Evolutionary conservation across 2,113 vertebrate species (phyloP), one percentile per base, ranked within the genome.

Genomic region (Rallus limicola): DNA sequence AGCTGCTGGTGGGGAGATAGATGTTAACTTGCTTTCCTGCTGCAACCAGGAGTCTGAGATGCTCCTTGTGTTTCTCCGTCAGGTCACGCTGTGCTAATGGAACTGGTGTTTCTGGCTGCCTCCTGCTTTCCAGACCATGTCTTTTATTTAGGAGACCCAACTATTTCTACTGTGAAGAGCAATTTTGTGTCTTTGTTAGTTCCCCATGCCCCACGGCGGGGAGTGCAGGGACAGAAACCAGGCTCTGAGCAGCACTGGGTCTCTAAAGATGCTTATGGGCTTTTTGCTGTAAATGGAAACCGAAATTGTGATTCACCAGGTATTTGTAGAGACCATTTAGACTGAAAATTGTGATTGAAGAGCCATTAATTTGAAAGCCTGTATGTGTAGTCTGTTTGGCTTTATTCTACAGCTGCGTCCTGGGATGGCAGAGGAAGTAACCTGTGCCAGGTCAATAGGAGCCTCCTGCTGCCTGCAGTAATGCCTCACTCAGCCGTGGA

Each of bases 171-270:
- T 50, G 55, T 71, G 17, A 50, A 10, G 23, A 31, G 44, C 56
- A 65, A 0, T 34, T 9, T 20, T 13, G 50, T 44, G 64, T 33
- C 59, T 65, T 42, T 36, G 3, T 69, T 52, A 0, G 0, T 72
- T 69, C 16, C 58, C 64, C 3, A 0, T 0, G 5, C 6, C 8
- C 18, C 60, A 20, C 0, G 1, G n/a, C 4, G 0, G 1, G 40
- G n/a, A 33, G 4, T 17, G 46, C 11, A 6, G 21, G 40, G 31
- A 40, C 71, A 36, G 67, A 19, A 53, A 19, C 14, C 2, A 1
- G 53, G 71, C 71, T 76, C 24, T 53, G 68, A n/a, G 76, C 28
- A 75, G 5, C 46, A 4, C 38, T 5, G 24, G 7, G 3, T 24
- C 34, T 17, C 56, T 83, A 16, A 70, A 17, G 24, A n/a, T 65